Evolutionary conservation across 2,888 invertebrate genomes (phyloP), one percentile per base, ranked within the genome.

Genomic region (Dicyrtoma fusca): DNA sequence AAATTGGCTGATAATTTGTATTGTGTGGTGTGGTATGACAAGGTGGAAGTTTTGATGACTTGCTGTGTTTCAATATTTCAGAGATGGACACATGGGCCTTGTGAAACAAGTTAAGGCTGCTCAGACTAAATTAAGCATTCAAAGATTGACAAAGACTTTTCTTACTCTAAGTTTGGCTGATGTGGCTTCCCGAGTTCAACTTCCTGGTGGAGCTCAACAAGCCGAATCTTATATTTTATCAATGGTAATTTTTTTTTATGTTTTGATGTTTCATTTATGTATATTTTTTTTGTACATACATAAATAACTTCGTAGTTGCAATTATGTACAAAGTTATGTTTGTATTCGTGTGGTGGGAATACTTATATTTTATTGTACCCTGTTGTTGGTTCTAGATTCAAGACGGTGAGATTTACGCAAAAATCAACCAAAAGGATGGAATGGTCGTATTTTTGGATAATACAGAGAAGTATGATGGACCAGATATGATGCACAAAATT

Each of bases 361-460:
- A n/a, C n/a, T n/a, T n/a, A n/a, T n/a, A 34, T 34, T 34, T 34
- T 3, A 34, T 34, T 34, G 34, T 5, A 34, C 34, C 6, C 11
- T 62, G 25, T 62, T 11, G 2, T 19, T 57, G 44, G 11, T n/a
- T 79, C 34, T 78, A 96, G 95, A 97, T 98, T 82, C 95, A 96
- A 85, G 95, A 95, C 83, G 92, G 94, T 69, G 95, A 97, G 86
- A 97, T 98, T 81, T 96, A 91, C 86, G 97, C 97, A 26, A 92
- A 93, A 82, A 97, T 98, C 79, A 96, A 97, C 86, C 95, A 97
- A 85, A 94, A 94, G 84, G 97, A 97, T 85, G 97, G 97, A 14
- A 97, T 97, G 97, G 97, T 98, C 17, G 88, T 95, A 69, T 98
- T 98, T 83, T 89, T 94, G 81, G 97, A 97, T 82, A 94, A 94